phyloP scores from a whole-genome alignment of 2,797 vertebrate species.

The Danio kyathit region DNA sequence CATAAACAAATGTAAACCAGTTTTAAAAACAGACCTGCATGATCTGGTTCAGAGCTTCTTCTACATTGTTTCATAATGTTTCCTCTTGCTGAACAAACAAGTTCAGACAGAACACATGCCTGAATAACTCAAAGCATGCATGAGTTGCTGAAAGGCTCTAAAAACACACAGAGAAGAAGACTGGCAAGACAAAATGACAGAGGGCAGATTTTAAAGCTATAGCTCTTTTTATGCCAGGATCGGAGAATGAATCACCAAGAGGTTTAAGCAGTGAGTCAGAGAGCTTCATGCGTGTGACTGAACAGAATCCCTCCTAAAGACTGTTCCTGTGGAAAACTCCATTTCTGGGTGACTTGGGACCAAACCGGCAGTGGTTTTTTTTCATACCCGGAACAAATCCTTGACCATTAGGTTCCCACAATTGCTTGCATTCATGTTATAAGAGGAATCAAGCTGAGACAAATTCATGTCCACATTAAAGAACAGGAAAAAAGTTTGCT shows the following conservation, averaged over 20 bases:
- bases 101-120: constrained; percentile 13
- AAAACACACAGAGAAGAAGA: background rate
- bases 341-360: background rate
- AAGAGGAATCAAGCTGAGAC: background rate
- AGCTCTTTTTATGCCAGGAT: background rate
- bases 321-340: constrained; percentile 3
- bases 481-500: background rate
- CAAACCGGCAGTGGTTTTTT: background rate
- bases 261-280: constrained; percentile 56
- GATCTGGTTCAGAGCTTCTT: background rate
- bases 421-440: background rate
- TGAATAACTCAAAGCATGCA: background rate
- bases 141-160: background rate
- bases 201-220: background rate
- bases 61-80: background rate
- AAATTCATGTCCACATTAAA: background rate
- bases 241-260: constrained; percentile 5
- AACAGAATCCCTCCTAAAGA: background rate
- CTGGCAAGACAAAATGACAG: background rate
- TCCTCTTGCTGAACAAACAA: constrained; percentile 12
- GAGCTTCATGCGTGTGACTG: background rate
- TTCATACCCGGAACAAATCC: background rate
- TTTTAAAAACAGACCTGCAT: background rate
- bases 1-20: background rate
- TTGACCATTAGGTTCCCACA: background rate